These are phyloP conservation scores for Endomychus coccineus DNA, from an alignment of 2,888 invertebrate genomes.

Conservation along the genomic window DNA sequence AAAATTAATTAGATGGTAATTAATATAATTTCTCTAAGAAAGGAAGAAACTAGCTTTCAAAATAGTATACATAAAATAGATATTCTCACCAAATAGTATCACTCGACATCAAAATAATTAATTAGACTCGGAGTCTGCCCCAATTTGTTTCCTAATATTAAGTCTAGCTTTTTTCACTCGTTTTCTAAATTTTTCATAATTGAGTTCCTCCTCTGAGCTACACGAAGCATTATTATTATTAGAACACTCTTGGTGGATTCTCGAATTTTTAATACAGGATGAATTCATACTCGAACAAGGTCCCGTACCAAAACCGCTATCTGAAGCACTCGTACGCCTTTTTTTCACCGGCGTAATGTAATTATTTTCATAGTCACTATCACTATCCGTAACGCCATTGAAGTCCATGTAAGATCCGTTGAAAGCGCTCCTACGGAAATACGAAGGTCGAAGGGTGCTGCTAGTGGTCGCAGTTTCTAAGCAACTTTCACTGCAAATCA, in stretches of 20 bases:
- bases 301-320: constrained; percentile 38
- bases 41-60: too few relatives aligned
- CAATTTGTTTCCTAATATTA: constrained; percentile 56
- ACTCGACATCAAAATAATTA: too few relatives aligned
- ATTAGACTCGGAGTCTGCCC: constrained; percentile 58
- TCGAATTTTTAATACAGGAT: constrained; percentile 23
- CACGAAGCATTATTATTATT: constrained; percentile 25
- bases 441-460: constrained; percentile 4
- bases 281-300: constrained; percentile 32
- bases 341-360: constrained; percentile 36
- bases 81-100: too few relatives aligned
- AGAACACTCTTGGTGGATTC: constrained; percentile 29
- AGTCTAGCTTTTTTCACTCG: constrained; percentile 55
- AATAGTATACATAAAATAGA: too few relatives aligned
- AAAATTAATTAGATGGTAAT: too few relatives aligned
- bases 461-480: constrained; percentile 8
- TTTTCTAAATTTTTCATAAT: constrained; percentile 50
- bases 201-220: constrained; percentile 44
- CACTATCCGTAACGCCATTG: constrained; percentile 24
- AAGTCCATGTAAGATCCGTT: constrained; percentile 11
- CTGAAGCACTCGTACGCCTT: constrained; percentile 32
- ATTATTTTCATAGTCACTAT: constrained; percentile 36
- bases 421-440: constrained; percentile 11
- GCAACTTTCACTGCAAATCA: constrained; percentile 11
- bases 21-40: too few relatives aligned